Base-by-base conservation (phyloP, 2,113 vertebrate genomes). In the Podocnemis expansa region DNA sequence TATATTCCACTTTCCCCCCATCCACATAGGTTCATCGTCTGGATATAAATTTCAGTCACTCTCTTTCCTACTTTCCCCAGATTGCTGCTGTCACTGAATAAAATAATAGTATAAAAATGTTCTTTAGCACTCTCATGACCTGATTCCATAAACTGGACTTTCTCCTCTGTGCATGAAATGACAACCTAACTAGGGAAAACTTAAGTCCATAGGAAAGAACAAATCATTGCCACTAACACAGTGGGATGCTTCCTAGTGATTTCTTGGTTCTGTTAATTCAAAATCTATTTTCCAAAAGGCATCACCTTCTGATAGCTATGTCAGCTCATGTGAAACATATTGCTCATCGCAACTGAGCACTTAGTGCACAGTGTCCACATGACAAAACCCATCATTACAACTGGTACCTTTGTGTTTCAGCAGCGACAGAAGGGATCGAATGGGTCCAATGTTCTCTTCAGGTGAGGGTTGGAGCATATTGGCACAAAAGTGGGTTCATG, bases 331-430 rank as follows among this genome's bases (percentile, higher is more conserved):
- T 54, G 56, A 54, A 94, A 89, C 22, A 43, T 81, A 25, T 47
- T 47, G 85, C 12, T 38, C 90, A 38, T 52, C 73, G 85, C 73
- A 87, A 89, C 17, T 34, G 55, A 95, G 31, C 45, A 63, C 84
- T 90, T 95, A 95, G 91, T 90, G 96, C 93, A 84, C 34, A 93
- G 78, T 81, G 34, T 38, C 94, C 14, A 19, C 51, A 90, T 22
- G 56, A 87, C 56, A 85, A 87, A 76, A 91, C 93, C 79, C 90
- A 80, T 83, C 90, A 82, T 80, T 63, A 89, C 34, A 63, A 79
- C 34, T 38, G 63, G 63, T 19, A 70, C 21, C 63, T 85, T 94
- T 85, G 47, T 79, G 91, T 89, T 95, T 92, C 90, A 90, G 63
- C 80, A 89, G 52, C 82, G 34, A 52, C 25, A 84, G 4, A 43